Base-by-base conservation (phyloP, 2,113 vertebrate species). In the Raja brachyura region DNA sequence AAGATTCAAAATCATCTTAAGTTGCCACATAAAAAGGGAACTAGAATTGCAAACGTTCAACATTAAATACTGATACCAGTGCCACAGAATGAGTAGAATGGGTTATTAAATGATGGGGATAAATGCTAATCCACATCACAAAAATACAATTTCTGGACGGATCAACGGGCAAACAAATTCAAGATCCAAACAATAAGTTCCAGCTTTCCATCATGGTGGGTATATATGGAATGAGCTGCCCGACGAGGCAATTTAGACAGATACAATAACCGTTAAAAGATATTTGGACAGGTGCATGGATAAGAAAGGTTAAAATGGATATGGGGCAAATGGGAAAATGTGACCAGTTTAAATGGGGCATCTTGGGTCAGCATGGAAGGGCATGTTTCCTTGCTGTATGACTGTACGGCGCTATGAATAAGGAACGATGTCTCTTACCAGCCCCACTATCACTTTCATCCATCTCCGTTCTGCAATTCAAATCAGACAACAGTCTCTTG, bases 381-480 rank as follows among this genome's bases (percentile, higher is more conserved):
- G 39, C 39, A 48, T 48, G 39, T 48, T 48, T 48, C 39, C 39
- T 48, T 48, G 39, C 39, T 48, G 39, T 48, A 48, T 48, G 39
- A 48, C 39, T 48, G 39, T 48, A 3, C 39, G 3, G 39, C 39
- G 0, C 39, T 48, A 73, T 92, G 68, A 74, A 39, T 25, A 54
- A 66, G 31, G 63, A 92, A 92, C 20, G 25, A 48, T 25, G 39
- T 25, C 20, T 11, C 90, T 92, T 92, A 92, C 90, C 90, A 74
- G 90, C 33, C 5, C 90, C 90, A 92, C 20, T 28, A 16, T 92
- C 90, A 92, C 90, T 28, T 95, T 96, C 95, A 99, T 98, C 98
- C 97, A 96, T 97, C 79, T 99, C 98, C 56, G 95, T 93, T 79
- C 95, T 94, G 93, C 98, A 97, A 14, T 95, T 68, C 66, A 96